These are phyloP conservation scores for Scaptodrosophila latifasciaeformis DNA, from an alignment of 2,888 invertebrate species.

Conservation along the genomic window DNA sequence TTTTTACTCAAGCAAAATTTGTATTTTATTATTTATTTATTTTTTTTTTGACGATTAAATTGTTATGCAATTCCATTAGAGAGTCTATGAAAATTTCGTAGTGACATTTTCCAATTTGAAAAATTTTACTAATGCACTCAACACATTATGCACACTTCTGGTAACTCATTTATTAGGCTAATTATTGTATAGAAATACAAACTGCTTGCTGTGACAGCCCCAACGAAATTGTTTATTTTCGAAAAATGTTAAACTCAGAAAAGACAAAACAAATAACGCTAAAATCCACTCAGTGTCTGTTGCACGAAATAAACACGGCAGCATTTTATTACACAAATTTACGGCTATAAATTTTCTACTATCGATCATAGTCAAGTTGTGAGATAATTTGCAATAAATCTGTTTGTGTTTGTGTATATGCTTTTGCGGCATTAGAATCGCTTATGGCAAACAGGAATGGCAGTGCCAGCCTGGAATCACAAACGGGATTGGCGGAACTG, in stretches of 20 bases:
- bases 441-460: slow-evolving; percentile 5
- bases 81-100: background rate
- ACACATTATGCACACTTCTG: slow-evolving; percentile 15
- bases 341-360: slow-evolving; percentile 50
- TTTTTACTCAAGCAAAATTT: too few species aligned
- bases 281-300: slow-evolving; percentile 10
- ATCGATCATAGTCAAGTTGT: slow-evolving; percentile 62
- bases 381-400: slow-evolving; percentile 64
- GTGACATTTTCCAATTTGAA: background rate
- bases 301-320: too few species aligned
- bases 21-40: background rate
- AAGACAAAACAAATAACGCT: too few species aligned
- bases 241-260: too few species aligned
- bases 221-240: slow-evolving; percentile 23
- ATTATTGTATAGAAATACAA: slow-evolving; percentile 47
- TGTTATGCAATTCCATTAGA: background rate
- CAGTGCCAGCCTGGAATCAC: background rate
- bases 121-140: slow-evolving; percentile 43
- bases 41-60: background rate
- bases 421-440: slow-evolving; percentile 52
- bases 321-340: slow-evolving; percentile 41
- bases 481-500: slow-evolving; percentile 4
- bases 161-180: slow-evolving; percentile 49
- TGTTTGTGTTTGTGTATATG: too few species aligned
- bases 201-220: slow-evolving; percentile 28